Evolutionary conservation across 2,797 vertebrate genomes (phyloP).

Genomic region (Diceros bicornis): DNA sequence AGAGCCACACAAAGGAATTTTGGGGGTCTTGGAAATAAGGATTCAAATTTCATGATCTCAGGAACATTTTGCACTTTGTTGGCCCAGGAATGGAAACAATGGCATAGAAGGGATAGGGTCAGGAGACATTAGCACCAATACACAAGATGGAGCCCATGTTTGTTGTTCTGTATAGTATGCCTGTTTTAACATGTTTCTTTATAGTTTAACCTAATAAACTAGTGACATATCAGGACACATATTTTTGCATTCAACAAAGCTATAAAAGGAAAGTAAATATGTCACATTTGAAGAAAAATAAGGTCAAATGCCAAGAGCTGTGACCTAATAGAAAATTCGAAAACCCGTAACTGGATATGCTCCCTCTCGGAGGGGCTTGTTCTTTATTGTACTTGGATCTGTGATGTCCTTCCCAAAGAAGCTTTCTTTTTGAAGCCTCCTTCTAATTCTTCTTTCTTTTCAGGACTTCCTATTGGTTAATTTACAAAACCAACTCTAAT

Average conservation of each 20-base stretch:
- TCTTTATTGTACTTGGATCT: not conserved
- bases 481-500: not conserved
- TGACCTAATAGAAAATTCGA: not conserved
- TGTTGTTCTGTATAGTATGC: not conserved
- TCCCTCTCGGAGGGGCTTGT: not conserved
- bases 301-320: not conserved
- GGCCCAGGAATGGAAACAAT: not conserved
- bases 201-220: not conserved
- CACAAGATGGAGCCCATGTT: not conserved
- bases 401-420: too few species aligned
- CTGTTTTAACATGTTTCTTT: not conserved
- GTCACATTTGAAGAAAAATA: not conserved
- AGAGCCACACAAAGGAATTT: not conserved
- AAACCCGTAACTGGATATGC: rapidly evolving
- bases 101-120: not conserved
- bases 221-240: not conserved
- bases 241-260: not conserved
- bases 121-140: not conserved
- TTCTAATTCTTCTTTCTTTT: not conserved
- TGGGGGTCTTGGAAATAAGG: not conserved
- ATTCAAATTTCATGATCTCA: not conserved
- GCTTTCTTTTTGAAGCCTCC: not conserved
- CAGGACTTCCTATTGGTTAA: not conserved
- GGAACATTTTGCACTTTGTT: not conserved
- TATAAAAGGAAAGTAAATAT: not conserved